Evolutionary conservation across 2,797 vertebrate species (phyloP).

Genomic region (Sylvia borin): DNA sequence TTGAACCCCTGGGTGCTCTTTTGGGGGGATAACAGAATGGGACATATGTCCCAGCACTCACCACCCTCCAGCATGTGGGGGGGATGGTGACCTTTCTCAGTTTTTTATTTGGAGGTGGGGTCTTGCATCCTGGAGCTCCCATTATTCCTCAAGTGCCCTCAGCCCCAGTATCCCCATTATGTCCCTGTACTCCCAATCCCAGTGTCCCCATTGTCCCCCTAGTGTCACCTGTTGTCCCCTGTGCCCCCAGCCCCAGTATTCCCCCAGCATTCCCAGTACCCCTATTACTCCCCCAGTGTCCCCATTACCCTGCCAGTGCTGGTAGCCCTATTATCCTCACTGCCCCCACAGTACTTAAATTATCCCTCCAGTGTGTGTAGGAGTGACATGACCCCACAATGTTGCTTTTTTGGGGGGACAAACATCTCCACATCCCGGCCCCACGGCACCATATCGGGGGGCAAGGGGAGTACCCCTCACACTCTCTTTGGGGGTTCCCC

Average conservation of each 20-base stretch:
- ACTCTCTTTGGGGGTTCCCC: neutral
- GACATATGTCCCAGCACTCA: neutral
- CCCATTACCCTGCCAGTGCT: neutral
- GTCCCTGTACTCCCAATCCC: neutral
- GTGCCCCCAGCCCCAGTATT: neutral
- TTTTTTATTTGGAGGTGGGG: neutral
- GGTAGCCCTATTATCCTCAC: neutral
- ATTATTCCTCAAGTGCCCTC: neutral
- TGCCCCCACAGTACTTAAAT: neutral
- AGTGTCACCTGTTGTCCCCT: neutral
- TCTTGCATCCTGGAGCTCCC: neutral
- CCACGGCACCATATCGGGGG: accelerated
- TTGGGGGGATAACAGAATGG: neutral
- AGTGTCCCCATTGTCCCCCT: neutral
- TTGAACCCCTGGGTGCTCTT: neutral
- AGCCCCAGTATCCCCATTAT: neutral
- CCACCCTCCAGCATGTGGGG: accelerated
- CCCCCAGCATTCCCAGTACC: neutral
- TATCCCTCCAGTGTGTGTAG: neutral
- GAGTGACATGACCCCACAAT: accelerated
- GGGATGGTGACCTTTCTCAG: neutral
- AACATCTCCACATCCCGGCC: neutral
- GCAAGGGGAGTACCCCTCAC: neutral
- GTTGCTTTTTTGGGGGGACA: neutral
- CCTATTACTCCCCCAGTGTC: neutral